Conservation (phyloP, 2,113 vertebrate species). For the Lophius piscatorius region DNA sequence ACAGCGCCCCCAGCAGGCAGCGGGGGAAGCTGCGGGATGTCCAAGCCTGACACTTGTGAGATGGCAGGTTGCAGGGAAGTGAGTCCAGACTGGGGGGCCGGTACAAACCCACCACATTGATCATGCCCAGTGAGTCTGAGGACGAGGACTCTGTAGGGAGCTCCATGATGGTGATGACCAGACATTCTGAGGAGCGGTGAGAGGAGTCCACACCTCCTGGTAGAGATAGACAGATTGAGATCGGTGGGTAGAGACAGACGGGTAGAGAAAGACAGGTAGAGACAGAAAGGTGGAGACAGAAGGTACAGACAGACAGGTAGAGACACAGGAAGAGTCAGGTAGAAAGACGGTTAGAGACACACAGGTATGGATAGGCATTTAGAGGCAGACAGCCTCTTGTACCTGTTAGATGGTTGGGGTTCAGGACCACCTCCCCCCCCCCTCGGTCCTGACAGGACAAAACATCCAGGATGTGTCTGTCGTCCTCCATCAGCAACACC, state of each 20-base stretch:
- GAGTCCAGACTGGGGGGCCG: conserved; percentile 79
- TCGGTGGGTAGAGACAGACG: conserved; percentile 3
- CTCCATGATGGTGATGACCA: conserved; percentile 90
- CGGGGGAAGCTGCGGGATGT: conserved; percentile 78
- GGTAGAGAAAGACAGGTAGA: neutral
- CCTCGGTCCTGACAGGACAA: conserved; percentile 73
- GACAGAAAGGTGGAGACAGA: neutral
- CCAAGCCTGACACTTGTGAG: conserved; percentile 81
- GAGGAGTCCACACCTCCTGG: conserved; percentile 28
- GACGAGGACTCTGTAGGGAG: conserved; percentile 79
- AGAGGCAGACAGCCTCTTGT: neutral
- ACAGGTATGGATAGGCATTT: neutral
- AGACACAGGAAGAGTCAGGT: neutral
- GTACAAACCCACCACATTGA: conserved; percentile 85
- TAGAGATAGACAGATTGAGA: neutral
- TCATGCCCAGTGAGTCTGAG: conserved; percentile 79
- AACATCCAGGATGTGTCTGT: conserved; percentile 80
- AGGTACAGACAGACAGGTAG: neutral
- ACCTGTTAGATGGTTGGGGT: conserved; percentile 79
- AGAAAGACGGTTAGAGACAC: neutral
- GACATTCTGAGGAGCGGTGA: conserved; percentile 82
- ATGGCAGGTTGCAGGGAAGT: conserved; percentile 76
- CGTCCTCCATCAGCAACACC: conserved; percentile 85
- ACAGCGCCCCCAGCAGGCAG: conserved; percentile 85
- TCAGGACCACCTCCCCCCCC: conserved; percentile 81